Evolutionary conservation across 2,113 vertebrate species (phyloP).

Genomic region (Cranoglanis bouderius): DNA sequence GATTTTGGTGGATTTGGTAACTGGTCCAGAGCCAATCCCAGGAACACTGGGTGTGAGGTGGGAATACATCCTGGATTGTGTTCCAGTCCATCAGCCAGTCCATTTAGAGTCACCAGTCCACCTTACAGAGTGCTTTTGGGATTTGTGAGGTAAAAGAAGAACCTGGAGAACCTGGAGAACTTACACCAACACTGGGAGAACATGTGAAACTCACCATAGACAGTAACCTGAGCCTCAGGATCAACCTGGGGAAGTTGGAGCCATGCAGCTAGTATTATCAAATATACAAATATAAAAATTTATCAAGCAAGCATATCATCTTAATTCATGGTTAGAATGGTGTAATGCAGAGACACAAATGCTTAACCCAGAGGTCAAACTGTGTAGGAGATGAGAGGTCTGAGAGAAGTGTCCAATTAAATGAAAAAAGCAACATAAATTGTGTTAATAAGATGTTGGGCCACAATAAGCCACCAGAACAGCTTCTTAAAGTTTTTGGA

Average conservation of each 20-base stretch:
- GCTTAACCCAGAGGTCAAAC: no score
- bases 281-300: neutral
- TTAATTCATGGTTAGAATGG: neutral
- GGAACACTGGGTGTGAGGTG: neutral
- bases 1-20: neutral
- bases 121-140: neutral
- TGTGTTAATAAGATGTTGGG: no score
- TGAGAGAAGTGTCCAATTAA: neutral
- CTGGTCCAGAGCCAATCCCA: neutral
- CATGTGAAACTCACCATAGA: neutral
- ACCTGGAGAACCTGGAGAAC: neutral
- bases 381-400: neutral
- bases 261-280: neutral
- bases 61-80: neutral
- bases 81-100: neutral
- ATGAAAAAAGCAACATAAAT: neutral
- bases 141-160: neutral
- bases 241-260: neutral
- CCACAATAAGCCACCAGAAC: neutral
- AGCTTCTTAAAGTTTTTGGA: neutral
- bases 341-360: no score
- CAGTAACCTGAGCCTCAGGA: neutral
- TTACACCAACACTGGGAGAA: neutral
- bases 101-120: neutral
- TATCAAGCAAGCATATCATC: no score